phyloP scores from a whole-genome alignment of 2,113 vertebrate genomes.

The Seriola rivoliana region DNA sequence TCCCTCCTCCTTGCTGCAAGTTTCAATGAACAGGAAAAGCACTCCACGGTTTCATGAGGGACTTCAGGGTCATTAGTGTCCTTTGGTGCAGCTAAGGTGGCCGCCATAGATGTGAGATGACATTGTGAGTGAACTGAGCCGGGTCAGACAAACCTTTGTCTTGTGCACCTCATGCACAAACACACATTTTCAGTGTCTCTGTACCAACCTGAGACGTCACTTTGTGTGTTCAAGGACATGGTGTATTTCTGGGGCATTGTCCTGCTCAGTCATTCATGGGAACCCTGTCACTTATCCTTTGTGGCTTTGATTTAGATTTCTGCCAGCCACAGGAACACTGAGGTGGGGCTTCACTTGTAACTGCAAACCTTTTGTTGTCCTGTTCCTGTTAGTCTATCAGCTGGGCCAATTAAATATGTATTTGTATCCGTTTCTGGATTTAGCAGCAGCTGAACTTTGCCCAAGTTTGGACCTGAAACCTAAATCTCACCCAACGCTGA shows the following conservation, averaged over 20 bases:
- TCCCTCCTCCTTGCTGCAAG: conserved; percentile 21
- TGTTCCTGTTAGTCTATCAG: conserved; percentile 5
- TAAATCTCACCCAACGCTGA: not conserved
- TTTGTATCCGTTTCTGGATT: conserved; percentile 13
- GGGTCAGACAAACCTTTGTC: not conserved
- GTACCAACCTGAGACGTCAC: not conserved
- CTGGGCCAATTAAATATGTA: not conserved
- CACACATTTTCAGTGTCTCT: not conserved
- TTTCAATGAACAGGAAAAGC: conserved; percentile 44
- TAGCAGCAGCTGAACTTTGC: not conserved
- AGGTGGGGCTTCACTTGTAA: not conserved
- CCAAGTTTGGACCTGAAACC: not conserved
- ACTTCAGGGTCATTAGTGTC: conserved; percentile 52
- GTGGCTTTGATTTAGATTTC: conserved; percentile 3
- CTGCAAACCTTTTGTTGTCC: not conserved
- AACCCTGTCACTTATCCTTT: conserved; percentile 41
- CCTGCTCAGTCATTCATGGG: conserved; percentile 51
- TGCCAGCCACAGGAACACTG: not conserved
- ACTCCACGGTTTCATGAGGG: conserved; percentile 7
- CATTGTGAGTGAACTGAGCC: not conserved
- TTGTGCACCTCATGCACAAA: not conserved
- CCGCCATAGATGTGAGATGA: conserved; percentile 15
- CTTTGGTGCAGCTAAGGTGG: conserved; percentile 20
- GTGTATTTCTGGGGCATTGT: conserved; percentile 1
- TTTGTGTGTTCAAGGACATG: conserved; percentile 50